Evolutionary conservation across 1,140 invertebrate genomes (phyloP).

Genomic region (Cyrtorhinus lividipennis): DNA sequence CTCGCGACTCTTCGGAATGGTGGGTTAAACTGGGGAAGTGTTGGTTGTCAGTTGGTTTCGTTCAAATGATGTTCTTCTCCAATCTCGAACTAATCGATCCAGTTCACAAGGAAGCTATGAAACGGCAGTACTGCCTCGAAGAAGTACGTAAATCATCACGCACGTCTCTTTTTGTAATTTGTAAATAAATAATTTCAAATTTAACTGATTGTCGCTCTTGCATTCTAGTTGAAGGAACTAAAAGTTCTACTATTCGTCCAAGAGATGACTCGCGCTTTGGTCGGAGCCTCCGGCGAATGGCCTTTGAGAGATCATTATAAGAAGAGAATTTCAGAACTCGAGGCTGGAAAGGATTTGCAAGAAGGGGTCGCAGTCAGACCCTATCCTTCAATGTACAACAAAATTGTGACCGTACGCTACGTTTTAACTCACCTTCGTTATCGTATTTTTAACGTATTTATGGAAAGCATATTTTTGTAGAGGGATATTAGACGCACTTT

Average conservation of each 20-base stretch:
- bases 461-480: too few species aligned
- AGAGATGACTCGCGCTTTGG: conserved; percentile 16
- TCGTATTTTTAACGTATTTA: too few species aligned
- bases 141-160: conserved; percentile 31
- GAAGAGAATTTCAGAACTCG: conserved; percentile 27
- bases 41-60: conserved; percentile 32
- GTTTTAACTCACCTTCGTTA: too few species aligned
- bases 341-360: conserved; percentile 29
- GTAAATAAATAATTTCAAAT: conserved; percentile 5
- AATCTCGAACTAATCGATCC: conserved; percentile 48
- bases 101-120: conserved; percentile 51
- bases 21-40: conserved; percentile 19
- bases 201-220: not conserved
- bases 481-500: too few species aligned
- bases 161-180: not conserved
- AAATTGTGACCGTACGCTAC: conserved; percentile 26
- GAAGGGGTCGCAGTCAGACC: conserved; percentile 40
- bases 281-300: conserved; percentile 16
- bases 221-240: conserved; percentile 22
- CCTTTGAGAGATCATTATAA: conserved; percentile 30
- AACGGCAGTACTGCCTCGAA: conserved; percentile 46
- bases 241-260: conserved; percentile 24
- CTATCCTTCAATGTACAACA: conserved; percentile 35
- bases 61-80: conserved; percentile 32
- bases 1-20: not conserved